These are phyloP conservation scores for Paralichthys olivaceus DNA, from an alignment of 2,113 vertebrate species.

Conservation along the genomic window DNA sequence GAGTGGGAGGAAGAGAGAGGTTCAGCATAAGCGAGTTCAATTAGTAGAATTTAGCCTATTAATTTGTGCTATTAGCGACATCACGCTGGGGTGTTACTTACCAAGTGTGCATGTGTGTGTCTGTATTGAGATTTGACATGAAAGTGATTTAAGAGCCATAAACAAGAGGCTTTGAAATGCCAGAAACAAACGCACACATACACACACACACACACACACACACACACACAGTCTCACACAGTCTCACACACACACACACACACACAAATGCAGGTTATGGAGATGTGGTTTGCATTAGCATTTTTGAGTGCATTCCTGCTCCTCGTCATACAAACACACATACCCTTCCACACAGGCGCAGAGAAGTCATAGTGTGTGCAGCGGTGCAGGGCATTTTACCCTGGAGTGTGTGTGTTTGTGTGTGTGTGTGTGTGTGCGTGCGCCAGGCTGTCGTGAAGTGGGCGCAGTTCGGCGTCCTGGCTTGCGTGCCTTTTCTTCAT, in stretches of 20 bases:
- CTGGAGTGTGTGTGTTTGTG: conserved; percentile 28
- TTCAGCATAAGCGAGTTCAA: conserved; percentile 76
- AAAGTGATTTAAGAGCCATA: conserved; percentile 66
- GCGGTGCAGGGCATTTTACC: conserved; percentile 27
- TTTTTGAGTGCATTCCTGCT: conserved; percentile 66
- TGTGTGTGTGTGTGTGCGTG: conserved; percentile 24
- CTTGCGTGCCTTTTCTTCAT: conserved; percentile 74
- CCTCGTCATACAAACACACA: conserved; percentile 22
- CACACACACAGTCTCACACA: too few relatives aligned
- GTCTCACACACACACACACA: conserved; percentile 38
- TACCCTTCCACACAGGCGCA: conserved; percentile 18
- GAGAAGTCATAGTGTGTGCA: conserved; percentile 37
- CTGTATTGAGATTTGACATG: conserved; percentile 58
- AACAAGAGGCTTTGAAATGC: conserved; percentile 60
- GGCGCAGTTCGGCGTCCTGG: conserved; percentile 59
- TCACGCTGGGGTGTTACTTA: conserved; percentile 57
- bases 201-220: conserved; percentile 11
- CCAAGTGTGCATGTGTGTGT: conserved; percentile 50
- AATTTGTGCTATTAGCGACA: conserved; percentile 78
- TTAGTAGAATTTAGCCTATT: conserved; percentile 81
- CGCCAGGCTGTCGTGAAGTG: conserved; percentile 51
- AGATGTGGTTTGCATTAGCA: conserved; percentile 73
- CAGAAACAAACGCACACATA: conserved; percentile 33
- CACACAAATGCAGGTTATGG: conserved; percentile 37
- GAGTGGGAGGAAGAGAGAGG: conserved; percentile 56